Evolutionary conservation across 1,140 invertebrate genomes (phyloP).

Genomic region (Lasioglossum baleicum): DNA sequence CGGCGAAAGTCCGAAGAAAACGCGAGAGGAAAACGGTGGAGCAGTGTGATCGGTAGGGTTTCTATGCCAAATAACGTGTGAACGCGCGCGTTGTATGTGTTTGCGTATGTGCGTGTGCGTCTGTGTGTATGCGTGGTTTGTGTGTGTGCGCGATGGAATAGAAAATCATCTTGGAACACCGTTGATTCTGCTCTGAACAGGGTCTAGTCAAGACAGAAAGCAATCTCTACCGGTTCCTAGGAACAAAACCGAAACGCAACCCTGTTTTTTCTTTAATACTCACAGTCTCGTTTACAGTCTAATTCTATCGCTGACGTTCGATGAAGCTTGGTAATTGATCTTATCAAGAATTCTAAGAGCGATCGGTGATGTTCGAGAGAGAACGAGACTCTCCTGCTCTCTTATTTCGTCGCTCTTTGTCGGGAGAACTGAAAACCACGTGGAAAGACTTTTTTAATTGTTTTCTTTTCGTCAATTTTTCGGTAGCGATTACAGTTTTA

Average conservation of each 20-base stretch:
- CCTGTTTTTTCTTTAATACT: conserved; percentile 22
- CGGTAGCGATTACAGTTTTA: too few species aligned
- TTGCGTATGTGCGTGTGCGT: conserved; percentile 57
- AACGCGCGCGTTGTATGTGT: too few species aligned
- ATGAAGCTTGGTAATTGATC: not conserved
- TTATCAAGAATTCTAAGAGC: not conserved
- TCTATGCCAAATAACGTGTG: conserved; percentile 75
- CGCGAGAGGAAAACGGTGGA: conserved; percentile 35
- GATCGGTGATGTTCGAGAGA: not conserved
- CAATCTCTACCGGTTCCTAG: conserved; percentile 50
- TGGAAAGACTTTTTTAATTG: not conserved
- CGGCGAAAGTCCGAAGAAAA: conserved; percentile 11
- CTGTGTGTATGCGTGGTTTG: conserved; percentile 32
- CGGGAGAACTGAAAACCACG: not conserved
- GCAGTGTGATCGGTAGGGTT: conserved; percentile 71
- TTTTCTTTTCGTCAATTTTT: too few species aligned
- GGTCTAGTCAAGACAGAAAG: conserved; percentile 66
- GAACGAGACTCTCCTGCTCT: conserved; percentile 14
- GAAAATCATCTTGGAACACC: conserved; percentile 26
- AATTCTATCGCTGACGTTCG: not conserved
- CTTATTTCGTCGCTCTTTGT: not conserved
- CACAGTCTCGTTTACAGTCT: not conserved
- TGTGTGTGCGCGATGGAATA: conserved; percentile 37
- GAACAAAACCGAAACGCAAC: conserved; percentile 11
- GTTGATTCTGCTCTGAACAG: conserved; percentile 58